Conservation (phyloP, 2,113 vertebrate genomes). For the Engraulis encrasicolus region DNA sequence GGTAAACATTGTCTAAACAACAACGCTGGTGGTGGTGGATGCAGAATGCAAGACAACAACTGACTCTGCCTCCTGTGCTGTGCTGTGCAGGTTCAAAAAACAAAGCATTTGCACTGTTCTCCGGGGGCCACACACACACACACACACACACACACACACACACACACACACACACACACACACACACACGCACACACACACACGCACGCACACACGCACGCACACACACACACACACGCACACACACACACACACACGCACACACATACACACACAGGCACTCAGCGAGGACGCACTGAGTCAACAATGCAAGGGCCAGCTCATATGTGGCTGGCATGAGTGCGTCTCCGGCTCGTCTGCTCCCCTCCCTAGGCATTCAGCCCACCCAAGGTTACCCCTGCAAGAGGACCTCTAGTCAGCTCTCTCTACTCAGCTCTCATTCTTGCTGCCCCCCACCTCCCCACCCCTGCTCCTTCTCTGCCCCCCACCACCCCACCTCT, state of each 20-base stretch:
- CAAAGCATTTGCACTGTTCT: neutral
- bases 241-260: conserved; percentile 19
- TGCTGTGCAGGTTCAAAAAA: neutral
- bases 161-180: too few species aligned
- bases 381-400: neutral
- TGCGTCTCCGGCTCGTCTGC: conserved; percentile 50
- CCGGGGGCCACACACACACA: neutral
- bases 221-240: conserved; percentile 14
- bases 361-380: conserved; percentile 11
- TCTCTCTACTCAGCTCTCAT: neutral
- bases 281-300: conserved; percentile 27
- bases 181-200: conserved; percentile 28
- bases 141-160: neutral
- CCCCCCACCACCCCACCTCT: too few species aligned
- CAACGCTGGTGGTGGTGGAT: too few species aligned
- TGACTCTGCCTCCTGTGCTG: too few species aligned
- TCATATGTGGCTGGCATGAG: conserved; percentile 26
- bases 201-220: neutral
- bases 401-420: neutral
- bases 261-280: conserved; percentile 24
- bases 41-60: too few species aligned
- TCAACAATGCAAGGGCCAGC: conserved; percentile 41
- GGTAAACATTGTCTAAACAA: too few species aligned
- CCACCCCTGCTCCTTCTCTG: neutral
- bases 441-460: neutral